Evolutionary conservation across 2,113 vertebrate species (phyloP), one percentile per base, ranked within the genome.

Genomic region (Phyllostomus hastatus): DNA sequence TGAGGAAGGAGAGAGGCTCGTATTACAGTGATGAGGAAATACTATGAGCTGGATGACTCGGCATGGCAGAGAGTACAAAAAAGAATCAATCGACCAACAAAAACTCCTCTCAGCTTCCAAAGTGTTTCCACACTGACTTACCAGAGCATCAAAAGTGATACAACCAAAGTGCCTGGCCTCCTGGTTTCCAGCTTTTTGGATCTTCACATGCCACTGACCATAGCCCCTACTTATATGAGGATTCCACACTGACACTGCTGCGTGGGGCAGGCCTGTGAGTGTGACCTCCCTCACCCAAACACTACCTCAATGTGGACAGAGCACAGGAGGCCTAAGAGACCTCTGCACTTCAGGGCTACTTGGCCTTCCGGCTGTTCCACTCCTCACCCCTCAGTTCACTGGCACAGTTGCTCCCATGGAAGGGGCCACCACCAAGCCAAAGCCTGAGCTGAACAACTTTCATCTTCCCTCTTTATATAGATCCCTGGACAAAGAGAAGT

Each of bases 121-220:
- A 38, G 15, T 14, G 35, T 59, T 89, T 33, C 41, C 79, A 67
- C 33, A 12, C 4, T 1, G 1, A n/a, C 4, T 48, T 54, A 50
- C 1, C 15, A 41, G 26, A 7, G 46, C 48, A 19, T 54, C n/a
- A 24, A 54, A 20, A 57, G 22, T 4, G 19, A 20, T 4, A 24
- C 1, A 41, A 38, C 50, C 0, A 16, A 35, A 67, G 6, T 2
- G 14, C 61, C 5, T 4, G 26, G 9, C 33, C 48, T 43, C 7
- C 4, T 20, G 10, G 3, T 48, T 69, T 50, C 20, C 24, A 41
- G 43, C 64, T 87, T 41, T 24, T 8, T 7, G 6, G 57, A 79
- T 50, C 38, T 46, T 52, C 33, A 31, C 11, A 3, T 5, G 1
- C 48, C 19, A 50, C 26, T 11, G 54, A 14, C 17, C 17, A 4